Percentiles rank a stretch among this genome's conserved stretches.
phyloP scores from a whole-genome alignment of 2,797 vertebrate species.

The Chanos chanos region DNA sequence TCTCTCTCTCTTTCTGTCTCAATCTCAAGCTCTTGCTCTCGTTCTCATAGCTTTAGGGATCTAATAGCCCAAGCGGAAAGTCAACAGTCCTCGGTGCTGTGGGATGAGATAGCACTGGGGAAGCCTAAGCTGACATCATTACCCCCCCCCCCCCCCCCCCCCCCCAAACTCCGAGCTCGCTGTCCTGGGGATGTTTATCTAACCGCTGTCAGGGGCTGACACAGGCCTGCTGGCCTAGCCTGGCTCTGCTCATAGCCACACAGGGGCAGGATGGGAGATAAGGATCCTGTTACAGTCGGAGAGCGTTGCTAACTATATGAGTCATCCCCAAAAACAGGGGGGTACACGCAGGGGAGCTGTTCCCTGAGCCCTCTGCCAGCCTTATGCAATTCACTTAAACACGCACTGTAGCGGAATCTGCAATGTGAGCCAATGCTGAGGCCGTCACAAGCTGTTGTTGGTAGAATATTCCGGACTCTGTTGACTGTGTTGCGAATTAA shows the following conservation, averaged over 20 bases:
- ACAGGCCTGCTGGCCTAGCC: conserved; percentile 46
- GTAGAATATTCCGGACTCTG: no score
- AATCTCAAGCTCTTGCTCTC: neutral
- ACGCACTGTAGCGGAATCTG: neutral
- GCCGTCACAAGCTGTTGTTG: no score
- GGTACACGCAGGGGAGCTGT: neutral
- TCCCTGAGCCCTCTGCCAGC: no score
- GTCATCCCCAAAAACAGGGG: conserved; percentile 47
- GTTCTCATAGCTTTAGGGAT: neutral
- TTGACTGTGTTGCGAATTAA: no score
- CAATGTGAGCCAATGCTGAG: no score
- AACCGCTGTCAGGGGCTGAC: conserved; percentile 39
- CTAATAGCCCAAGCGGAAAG: neutral
- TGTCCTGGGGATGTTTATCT: conserved; percentile 53
- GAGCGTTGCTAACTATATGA: conserved; percentile 47
- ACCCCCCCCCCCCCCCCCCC: no score
- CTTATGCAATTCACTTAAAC: neutral
- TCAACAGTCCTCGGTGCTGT: neutral
- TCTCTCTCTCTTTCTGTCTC: no score
- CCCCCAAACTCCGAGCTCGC: conserved; percentile 37
- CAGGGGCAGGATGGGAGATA: conserved; percentile 53
- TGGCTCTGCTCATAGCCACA: conserved; percentile 31
- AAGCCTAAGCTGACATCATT: conserved; percentile 40
- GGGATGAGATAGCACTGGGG: conserved; percentile 3
- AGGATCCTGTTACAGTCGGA: conserved; percentile 39